phyloP scores from a whole-genome alignment of 2,113 vertebrate species.

The Edolisoma coerulescens region DNA sequence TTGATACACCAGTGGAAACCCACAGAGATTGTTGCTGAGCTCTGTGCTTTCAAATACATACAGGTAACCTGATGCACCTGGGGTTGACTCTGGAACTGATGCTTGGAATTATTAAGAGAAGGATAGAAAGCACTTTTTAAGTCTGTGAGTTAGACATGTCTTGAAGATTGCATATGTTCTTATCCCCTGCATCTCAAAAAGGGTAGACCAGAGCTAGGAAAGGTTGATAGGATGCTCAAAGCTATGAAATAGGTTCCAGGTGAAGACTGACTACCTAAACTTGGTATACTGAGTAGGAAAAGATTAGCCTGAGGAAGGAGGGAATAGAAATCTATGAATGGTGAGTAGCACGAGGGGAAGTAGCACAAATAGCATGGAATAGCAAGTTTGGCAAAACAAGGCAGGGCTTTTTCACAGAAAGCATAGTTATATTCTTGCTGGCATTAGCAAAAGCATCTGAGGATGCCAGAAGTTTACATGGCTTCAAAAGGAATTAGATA shows the following conservation, averaged over 20 bases:
- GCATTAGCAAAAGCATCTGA: neutral
- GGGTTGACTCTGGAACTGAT: neutral
- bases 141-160: neutral
- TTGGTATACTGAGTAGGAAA: neutral
- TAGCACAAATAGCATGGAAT: neutral
- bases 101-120: neutral
- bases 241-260: neutral
- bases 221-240: neutral
- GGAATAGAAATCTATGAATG: neutral
- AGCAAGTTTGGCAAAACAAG: neutral
- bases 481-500: neutral
- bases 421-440: neutral
- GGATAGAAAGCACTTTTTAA: neutral
- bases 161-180: neutral
- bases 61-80: neutral
- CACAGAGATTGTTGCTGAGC: neutral
- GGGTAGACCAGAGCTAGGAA: neutral
- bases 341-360: neutral
- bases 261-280: neutral
- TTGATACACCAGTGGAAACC: neutral
- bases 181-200: neutral
- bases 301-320: neutral
- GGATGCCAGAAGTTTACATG: neutral
- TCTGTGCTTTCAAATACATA: neutral
- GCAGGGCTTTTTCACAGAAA: neutral